Evolutionary conservation across 2,797 vertebrate species (phyloP), one percentile per base, ranked within the genome.

Genomic region (Erpetoichthys calabaricus): DNA sequence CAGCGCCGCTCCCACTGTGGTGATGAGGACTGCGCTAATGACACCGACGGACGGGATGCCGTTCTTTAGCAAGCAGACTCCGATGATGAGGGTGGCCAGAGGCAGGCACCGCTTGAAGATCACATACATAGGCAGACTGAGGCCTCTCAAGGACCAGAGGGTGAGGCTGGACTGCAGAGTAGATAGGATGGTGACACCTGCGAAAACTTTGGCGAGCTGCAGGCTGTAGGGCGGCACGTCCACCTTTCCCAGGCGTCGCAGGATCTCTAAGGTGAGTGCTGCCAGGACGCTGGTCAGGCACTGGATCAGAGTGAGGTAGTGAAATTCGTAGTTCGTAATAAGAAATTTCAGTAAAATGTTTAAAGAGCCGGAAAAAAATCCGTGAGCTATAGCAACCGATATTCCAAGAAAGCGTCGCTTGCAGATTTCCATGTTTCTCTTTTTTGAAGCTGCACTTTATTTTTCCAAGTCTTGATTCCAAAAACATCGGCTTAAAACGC

Each of bases 51-150:
- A 93, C 42, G 94, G 94, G 54, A 82, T 63, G 47, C 92, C 89
- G 65, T 95, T 91, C 75, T 81, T 86, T 69, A 97, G 86, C 57
- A 96, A 85, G 51, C 91, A 86, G 53, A 90, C 90, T 2, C 93
- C 92, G 62, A 95, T 88, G 65, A 84, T 77, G 63, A 97, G 83
- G 6, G 94, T 98, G 77, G 88, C 90, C 71, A 98, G 82, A 45
- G 94, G 94, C 66, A 97, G 79, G 77, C 94, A 97, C 67, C 94
- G 92, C 66, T 98, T 98, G 80, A 97, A 97, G 57, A 97, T 90
- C 42, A 97, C 94, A 65, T 97, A 98, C 92, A 97, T 96, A 67
- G 94, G 94, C 8, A 98, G 84, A 67, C 92, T 95, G 80, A 98
- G 90, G n/a, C 93, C 92, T 1, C 86, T 82, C 61, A 98, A 87